Conservation (phyloP, 2,797 vertebrate genomes). For the Parambassis ranga region DNA sequence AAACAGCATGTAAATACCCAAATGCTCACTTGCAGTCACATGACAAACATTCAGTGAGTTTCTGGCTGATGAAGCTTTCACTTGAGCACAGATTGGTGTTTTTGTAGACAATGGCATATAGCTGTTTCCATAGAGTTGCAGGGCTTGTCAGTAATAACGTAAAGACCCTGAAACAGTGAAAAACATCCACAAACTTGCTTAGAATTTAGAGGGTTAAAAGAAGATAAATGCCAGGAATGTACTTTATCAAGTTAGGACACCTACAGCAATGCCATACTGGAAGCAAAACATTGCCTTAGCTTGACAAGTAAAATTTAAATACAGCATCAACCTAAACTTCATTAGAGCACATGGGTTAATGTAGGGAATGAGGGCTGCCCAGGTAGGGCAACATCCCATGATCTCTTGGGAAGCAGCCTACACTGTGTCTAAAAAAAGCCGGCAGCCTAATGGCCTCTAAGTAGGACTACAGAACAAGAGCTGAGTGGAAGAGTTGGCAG, state of each 20-base stretch:
- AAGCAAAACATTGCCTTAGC: background rate
- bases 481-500: constrained; percentile 53
- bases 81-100: too few species aligned
- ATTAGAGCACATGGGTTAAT: background rate
- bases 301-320: too few species aligned
- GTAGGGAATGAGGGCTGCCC: constrained; percentile 18
- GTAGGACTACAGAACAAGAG: constrained; percentile 61
- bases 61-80: too few species aligned
- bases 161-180: too few species aligned
- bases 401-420: constrained; percentile 60
- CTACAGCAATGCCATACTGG: background rate
- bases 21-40: too few species aligned
- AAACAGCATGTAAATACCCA: too few species aligned
- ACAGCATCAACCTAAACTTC: background rate
- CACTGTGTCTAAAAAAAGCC: constrained; percentile 68
- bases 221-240: background rate
- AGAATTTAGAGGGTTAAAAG: too few species aligned
- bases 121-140: too few species aligned
- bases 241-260: background rate
- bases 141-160: too few species aligned
- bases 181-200: too few species aligned
- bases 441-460: constrained; percentile 64
- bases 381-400: constrained; percentile 36
- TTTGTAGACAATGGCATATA: too few species aligned
- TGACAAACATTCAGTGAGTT: too few species aligned